phyloP scores from a whole-genome alignment of 2,113 vertebrate species.

The Muscicapa adusta region DNA sequence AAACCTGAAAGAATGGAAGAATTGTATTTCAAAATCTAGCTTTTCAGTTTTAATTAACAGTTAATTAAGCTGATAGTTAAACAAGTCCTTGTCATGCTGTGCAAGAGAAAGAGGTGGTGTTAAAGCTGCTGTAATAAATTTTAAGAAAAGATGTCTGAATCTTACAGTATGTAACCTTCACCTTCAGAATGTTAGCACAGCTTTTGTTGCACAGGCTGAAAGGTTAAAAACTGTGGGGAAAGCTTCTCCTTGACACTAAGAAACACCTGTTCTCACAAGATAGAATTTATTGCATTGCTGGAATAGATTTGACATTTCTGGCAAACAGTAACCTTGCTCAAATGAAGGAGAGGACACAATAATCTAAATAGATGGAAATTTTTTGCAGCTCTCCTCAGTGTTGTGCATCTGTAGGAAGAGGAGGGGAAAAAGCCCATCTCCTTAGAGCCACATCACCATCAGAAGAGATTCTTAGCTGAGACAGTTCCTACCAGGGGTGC shows the following conservation, averaged over 20 bases:
- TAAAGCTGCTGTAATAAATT: neutral
- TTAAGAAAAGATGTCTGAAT: neutral
- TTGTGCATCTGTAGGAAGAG: neutral
- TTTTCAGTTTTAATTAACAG: neutral
- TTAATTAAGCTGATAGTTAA: neutral
- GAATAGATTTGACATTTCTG: slow-evolving; percentile 19
- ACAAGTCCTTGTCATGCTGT: neutral
- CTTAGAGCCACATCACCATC: neutral
- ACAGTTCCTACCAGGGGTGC: neutral
- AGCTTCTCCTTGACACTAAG: neutral
- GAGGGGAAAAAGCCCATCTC: neutral
- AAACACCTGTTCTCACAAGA: neutral
- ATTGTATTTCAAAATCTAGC: neutral
- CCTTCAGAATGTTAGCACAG: slow-evolving; percentile 10
- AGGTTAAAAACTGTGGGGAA: slow-evolving; percentile 9
- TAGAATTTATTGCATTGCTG: neutral
- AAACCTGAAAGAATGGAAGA: neutral
- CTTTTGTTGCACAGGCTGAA: neutral
- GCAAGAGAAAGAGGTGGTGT: neutral
- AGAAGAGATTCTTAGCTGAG: neutral
- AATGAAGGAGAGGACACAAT: neutral
- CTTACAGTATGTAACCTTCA: neutral
- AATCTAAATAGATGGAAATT: neutral
- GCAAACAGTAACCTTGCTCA: neutral
- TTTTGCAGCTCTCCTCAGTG: neutral